A percentile compares a stretch with the other conserved stretches of the same genome.
Evolutionary conservation across 2,888 invertebrate species (phyloP).

Genomic region (Linnaemya tessellans): DNA sequence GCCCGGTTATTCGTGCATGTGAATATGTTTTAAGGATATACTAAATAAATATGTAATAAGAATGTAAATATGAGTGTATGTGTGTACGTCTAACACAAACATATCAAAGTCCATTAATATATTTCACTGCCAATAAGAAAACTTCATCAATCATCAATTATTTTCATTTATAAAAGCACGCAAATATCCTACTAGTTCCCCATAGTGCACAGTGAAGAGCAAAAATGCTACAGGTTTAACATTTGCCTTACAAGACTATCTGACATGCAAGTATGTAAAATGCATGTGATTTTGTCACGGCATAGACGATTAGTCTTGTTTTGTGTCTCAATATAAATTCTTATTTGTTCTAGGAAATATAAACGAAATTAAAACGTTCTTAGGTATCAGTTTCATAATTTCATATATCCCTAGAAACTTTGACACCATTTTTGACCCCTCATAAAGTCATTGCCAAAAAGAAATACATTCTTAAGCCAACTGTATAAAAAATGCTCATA

Average conservation of each 20-base stretch:
- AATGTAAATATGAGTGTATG: not conserved
- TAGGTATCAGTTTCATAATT: too few relatives aligned
- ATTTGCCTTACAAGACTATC: too few relatives aligned
- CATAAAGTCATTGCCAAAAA: too few relatives aligned
- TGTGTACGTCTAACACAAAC: constrained; percentile 9
- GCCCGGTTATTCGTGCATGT: not conserved
- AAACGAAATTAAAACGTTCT: too few relatives aligned
- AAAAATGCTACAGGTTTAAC: not conserved
- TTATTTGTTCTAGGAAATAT: too few relatives aligned
- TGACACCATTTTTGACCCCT: too few relatives aligned
- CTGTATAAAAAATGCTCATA: too few relatives aligned
- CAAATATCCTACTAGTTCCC: not conserved
- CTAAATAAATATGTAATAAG: not conserved
- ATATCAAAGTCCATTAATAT: constrained; percentile 73
- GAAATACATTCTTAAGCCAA: too few relatives aligned
- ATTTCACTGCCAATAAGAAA: constrained; percentile 72
- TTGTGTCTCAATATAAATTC: too few relatives aligned
- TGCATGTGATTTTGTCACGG: too few relatives aligned
- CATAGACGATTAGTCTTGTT: too few relatives aligned
- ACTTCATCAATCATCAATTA: constrained; percentile 73
- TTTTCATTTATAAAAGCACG: constrained; percentile 50
- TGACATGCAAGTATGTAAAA: not conserved
- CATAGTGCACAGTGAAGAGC: not conserved
- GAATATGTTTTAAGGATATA: constrained; percentile 7
- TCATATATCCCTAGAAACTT: too few relatives aligned